Base-by-base conservation (phyloP, 2,113 vertebrate genomes). In the Potamarius usumacintae region DNA sequence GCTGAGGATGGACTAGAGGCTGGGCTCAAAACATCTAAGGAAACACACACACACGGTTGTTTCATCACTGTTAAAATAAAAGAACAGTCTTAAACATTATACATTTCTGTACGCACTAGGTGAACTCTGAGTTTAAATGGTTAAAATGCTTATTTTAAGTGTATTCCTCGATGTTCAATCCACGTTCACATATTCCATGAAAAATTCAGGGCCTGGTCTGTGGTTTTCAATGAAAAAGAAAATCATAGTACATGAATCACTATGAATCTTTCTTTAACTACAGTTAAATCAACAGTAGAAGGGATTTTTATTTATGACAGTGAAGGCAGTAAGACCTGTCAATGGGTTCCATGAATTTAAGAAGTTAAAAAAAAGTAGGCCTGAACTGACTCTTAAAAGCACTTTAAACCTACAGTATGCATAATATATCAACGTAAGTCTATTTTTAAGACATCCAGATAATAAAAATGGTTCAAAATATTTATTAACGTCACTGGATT, bases 1-100 rank as follows among this genome's bases (percentile, higher is more conserved):
- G 94, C 94, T 0, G 97, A 97, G 0, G 95, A 97, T 10, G 98
- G 98, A 87, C 98, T 99, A 50, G 97, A 97, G 55, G 97, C 97
- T 10, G 98, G 98, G 69, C 97, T 98, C 87, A 98, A 93, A 5
- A 96, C 96, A 89, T 99, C 98, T 99, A n/a, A 2, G 79, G 27
- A 83, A 15, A 62, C 30, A 80, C 18, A 88, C 60, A 83, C 11
- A 78, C 30, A 60, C 20, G 62, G 67, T 18, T 76, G 67, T 62
- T 85, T 55, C 8, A 74, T 72, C 50, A 76, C 52, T 55, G 27
- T 57, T 48, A 10, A 55, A 17, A 57, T 65, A 53, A 55, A 67
- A 52, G 12, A 34, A 58, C 55, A 76, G 12, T 9, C 22, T 62
- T n/a, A n/a, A 55, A n/a, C 30, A 34, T 17, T 58, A 42, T 82